Base-by-base conservation (phyloP, 2,113 vertebrate genomes). In the Xerus inauris region DNA sequence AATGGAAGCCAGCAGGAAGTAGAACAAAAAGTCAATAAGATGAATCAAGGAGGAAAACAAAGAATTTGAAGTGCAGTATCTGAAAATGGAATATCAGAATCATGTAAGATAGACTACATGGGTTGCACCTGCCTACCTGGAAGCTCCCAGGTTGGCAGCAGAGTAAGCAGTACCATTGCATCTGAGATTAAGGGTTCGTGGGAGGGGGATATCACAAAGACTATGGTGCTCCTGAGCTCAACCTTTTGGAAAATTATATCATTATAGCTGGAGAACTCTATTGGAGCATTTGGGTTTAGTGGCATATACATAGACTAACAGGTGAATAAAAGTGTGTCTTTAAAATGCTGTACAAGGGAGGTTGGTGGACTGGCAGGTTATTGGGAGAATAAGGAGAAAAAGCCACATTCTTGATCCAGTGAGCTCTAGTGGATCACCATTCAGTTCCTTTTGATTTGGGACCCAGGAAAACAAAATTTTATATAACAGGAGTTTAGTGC, bases 1-100 rank as follows among this genome's bases (percentile, higher is more conserved):
- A 71, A 83, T n/a, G 20, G 38, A 93, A 89, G 30, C 26, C 47
- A 75, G 81, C 13, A 35, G 5, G 79, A 86, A 87, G 49, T 28
- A 32, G 16, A 91, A 51, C 6, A 42, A 59, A 89, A 89, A 83
- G 40, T 62, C 26, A 76, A 12, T 24, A 30, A 45, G 7, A 59
- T 62, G 30, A 30, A 57, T 57, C 54, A 86, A 89, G 89, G 49
- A 16, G 26, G 51, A 11, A n/a, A 20, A 57, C 7, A 72, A 76
- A 59, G 40, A 75, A 0, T 49, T 42, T 73, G n/a, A 91, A 51
- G 12, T 59, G 35, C 8, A 45, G 0, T 71, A 32, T 47, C 57
- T 91, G 40, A 85, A 96, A 90, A 72, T 28, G 47, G 26, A 32
- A 69, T 94, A 81, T 92, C 57, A 62, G 59, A 62, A 62, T 62